Percentiles rank a stretch among this genome's conserved stretches.
phyloP scores from a whole-genome alignment of 2,888 invertebrate species.

The Junonia oenone region DNA sequence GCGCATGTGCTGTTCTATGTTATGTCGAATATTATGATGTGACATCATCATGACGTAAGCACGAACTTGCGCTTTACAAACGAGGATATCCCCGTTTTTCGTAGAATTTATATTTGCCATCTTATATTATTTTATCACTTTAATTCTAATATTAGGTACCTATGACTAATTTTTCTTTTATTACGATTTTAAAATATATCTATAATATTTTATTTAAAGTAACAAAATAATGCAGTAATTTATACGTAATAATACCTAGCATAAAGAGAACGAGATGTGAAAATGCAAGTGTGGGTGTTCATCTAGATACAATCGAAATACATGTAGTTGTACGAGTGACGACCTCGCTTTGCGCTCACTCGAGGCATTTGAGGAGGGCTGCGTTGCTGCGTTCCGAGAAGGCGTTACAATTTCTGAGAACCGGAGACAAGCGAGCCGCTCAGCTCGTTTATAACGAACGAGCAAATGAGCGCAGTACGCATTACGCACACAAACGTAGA shows the following conservation, averaged over 20 bases:
- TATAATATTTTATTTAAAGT: neutral
- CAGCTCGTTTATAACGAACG: constrained; percentile 58
- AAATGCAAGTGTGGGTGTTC: constrained; percentile 45
- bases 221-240: neutral
- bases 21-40: constrained; percentile 61
- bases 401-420: constrained; percentile 79
- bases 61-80: constrained; percentile 51
- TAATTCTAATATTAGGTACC: neutral
- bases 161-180: neutral
- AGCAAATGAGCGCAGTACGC: constrained; percentile 67
- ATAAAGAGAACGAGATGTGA: constrained; percentile 35
- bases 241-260: neutral
- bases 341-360: constrained; percentile 73
- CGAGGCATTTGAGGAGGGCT: constrained; percentile 59
- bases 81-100: constrained; percentile 66
- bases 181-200: neutral
- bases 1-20: constrained; percentile 66
- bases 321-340: constrained; percentile 51
- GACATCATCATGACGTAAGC: constrained; percentile 74
- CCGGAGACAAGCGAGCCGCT: constrained; percentile 69
- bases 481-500: constrained; percentile 46
- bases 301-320: constrained; percentile 47
- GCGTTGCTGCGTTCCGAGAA: constrained; percentile 74
- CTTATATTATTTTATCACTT: constrained; percentile 5
- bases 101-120: constrained; percentile 12